Base-by-base conservation (phyloP, 2,797 vertebrate species). In the Eulemur rubriventer region DNA sequence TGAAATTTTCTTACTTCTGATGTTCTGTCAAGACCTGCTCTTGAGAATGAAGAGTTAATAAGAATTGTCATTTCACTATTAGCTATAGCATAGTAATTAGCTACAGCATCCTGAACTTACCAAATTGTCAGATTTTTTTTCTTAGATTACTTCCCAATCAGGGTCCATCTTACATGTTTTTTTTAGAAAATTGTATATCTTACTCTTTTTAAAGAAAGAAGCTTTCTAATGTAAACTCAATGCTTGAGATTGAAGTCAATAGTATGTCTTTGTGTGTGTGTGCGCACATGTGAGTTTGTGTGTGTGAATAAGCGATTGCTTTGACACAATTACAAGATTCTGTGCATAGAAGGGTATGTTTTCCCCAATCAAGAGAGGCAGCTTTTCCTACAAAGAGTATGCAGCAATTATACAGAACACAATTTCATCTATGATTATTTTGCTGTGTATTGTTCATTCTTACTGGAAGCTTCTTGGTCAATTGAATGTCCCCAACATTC, bases 381-480 rank as follows among this genome's bases (percentile, higher is more conserved):
- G 63, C 30, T 84, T 94, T 95, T 89, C 18, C 83, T 67, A 33
- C 70, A 96, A 38, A 79, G 55, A 69, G 57, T 57, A 30, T 43
- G 14, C 7, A 93, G 59, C 67, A 12, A 38, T 95, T 84, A 67
- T 67, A 12, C 24, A 80, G 63, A 79, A 46, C 61, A 70, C 38
- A 67, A 43, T 94, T 89, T 91, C 46, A 57, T 61, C 70, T 28
- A 1, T 48, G 88, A 80, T 93, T 88, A 55, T 90, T 97, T 83
- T 24, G 50, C 72, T 24, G 0, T 72, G 2, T 78, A 46, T 87
- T 59, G 69, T 94, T 95, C 46, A 61, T 92, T 67, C 61, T 89
- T 88, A 38, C 89, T 70, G 46, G 75, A 85, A 91, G 41, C 73
- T 82, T 95, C 59, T 84, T 70, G 24, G 87, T 86, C 89, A 91